A percentile compares a stretch with the other conserved stretches of the same genome.
These are phyloP conservation scores for Himalopsyche phryganea DNA, from an alignment of 1,140 invertebrate species.

Conservation along the genomic window DNA sequence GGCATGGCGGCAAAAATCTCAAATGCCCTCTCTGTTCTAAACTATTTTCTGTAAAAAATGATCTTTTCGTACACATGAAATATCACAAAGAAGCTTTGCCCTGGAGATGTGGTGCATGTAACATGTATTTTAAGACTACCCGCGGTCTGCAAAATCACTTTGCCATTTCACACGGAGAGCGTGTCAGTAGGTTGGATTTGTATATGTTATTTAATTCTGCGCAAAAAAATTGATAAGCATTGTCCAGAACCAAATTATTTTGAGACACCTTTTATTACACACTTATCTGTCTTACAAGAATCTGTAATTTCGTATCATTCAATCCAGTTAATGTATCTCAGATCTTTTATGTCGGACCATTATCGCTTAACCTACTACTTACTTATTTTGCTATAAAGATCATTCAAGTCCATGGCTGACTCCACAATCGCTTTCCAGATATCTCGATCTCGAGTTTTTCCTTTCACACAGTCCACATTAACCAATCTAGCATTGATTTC, in stretches of 20 bases:
- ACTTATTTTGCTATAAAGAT: too few relatives aligned
- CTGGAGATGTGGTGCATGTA: conserved; percentile 13
- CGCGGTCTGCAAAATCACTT: conserved; percentile 22
- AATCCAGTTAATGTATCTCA: too few relatives aligned
- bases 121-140: conserved; percentile 21
- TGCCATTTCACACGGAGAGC: conserved; percentile 11
- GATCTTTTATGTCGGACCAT: too few relatives aligned
- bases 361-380: too few relatives aligned
- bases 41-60: conserved; percentile 19
- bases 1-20: conserved; percentile 11
- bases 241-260: neutral
- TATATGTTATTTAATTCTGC: conserved; percentile 9
- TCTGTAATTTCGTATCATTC: neutral
- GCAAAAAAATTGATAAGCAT: neutral
- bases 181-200: conserved; percentile 17
- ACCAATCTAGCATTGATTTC: too few relatives aligned
- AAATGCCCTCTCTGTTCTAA: conserved; percentile 20
- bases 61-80: conserved; percentile 16
- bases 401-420: too few relatives aligned
- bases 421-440: too few relatives aligned
- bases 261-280: too few relatives aligned
- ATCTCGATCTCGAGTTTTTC: too few relatives aligned
- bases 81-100: conserved; percentile 13
- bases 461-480: too few relatives aligned
- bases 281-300: too few relatives aligned